Evolutionary conservation across 2,797 vertebrate species (phyloP).

Genomic region (Falco rusticolus): DNA sequence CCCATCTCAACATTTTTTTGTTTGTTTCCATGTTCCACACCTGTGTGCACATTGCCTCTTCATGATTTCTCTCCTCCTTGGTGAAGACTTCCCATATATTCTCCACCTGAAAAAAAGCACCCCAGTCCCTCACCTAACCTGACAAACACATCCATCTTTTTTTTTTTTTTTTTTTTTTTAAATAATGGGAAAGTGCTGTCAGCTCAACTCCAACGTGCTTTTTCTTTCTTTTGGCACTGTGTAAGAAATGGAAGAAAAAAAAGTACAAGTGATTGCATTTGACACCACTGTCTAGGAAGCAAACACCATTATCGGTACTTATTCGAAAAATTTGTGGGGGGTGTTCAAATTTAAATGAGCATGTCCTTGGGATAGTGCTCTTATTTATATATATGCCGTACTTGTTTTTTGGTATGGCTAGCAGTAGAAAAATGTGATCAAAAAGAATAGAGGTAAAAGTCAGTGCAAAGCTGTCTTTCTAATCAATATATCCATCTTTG

Average conservation of each 20-base stretch:
- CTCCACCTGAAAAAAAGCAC: not conserved
- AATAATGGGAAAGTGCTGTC: not conserved
- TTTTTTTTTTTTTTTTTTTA: not conserved
- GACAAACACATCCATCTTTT: not conserved
- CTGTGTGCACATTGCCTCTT: not conserved
- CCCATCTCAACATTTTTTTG: not conserved
- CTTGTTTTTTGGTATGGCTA: not conserved
- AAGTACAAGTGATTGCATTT: not conserved
- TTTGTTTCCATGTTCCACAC: fast-evolving
- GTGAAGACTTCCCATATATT: not conserved
- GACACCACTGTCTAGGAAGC: not conserved
- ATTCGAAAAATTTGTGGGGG: not conserved
- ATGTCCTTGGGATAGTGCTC: not conserved
- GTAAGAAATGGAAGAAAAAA: not conserved
- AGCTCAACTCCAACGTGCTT: not conserved
- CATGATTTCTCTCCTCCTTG: not conserved
- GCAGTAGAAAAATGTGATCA: not conserved
- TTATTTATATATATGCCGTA: not conserved
- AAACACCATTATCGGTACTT: not conserved
- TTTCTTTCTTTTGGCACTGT: not conserved
- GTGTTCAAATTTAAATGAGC: not conserved
- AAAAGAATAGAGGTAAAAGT: not conserved
- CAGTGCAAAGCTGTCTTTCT: not conserved
- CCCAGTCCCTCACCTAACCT: not conserved
- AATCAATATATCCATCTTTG: not conserved